Base-by-base conservation (phyloP, 2,888 invertebrate species). In the Chrysodeixis includens region DNA sequence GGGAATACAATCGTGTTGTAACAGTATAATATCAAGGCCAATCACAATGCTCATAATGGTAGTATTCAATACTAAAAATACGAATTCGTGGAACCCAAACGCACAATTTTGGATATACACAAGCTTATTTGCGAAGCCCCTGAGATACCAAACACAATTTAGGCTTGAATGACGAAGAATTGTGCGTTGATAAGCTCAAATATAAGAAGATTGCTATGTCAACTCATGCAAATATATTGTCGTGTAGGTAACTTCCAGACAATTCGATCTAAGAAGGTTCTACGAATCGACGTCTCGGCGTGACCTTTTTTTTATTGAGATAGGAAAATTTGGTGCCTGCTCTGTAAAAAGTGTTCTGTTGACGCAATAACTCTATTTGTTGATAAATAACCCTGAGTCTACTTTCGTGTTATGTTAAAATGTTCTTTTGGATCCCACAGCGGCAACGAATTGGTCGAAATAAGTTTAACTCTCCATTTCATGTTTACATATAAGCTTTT, bases 291-390 rank as follows among this genome's bases (percentile, higher is more conserved):
- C 87, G 83, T 89, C 87, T 83, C 83, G 80, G 78, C 83, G 81
- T 79, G 86, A 88, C 90, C 89, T 87, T 91, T 89, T 76, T 73
- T 91, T 90, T 90, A 89, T 88, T 83, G 88, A 79, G 83, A 82
- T 84, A 84, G 82, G 84, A 85, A 85, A 86, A 86, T 78, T 83
- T 82, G 77, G 75, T 75, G 62, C 74, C 73, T 66, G 62, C 81
- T 72, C 64, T 68, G 71, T 76, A 71, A 72, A 76, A 69, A 77
- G 66, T 69, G 66, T 82, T 85, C 81, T 81, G 82, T 79, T 84
- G 82, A 81, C 76, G 62, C 65, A 63, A 66, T 74, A 79, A 73
- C 67, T 62, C 64, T 74, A 74, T 76, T 74, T 62, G 67, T 61
- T 60, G 60, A 66, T 66, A 74, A 76, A 78, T 71, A 69, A 72